Evolutionary conservation across 2,797 vertebrate genomes (phyloP), one percentile per base, ranked within the genome.

Genomic region (Avahi laniger): DNA sequence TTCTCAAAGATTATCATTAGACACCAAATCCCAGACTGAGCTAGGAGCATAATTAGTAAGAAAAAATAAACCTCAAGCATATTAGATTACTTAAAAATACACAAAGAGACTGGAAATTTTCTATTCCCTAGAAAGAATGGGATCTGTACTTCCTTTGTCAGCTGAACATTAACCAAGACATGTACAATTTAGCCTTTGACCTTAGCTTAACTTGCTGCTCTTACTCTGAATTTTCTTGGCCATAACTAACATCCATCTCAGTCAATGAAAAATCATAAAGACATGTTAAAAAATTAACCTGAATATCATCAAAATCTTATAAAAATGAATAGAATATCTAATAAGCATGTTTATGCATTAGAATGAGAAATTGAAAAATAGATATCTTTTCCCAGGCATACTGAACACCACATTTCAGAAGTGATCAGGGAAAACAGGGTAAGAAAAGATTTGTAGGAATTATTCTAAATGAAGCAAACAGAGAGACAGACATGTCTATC

Each of bases 1-100:
- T 94, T 75, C 87, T 97, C 17, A 65, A 59, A 79, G 81, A 67
- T 94, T 20, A 85, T 95, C 33, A 57, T 52, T 92, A 87, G 5
- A 0, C 18, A 70, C 18, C 24, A 93, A 93, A 87, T 92, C 50
- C 70, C 57, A 91, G 33, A 89, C 52, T 65, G 33, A 88, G 20
- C 57, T 96, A 46, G 17, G 7, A 87, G 69, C 7, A 43, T 83
- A 63, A n/a, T 70, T 67, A 79, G 14, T 52, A 83, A 81, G 48
- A 26, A 82, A 89, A 81, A 92, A 69, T 72, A 93, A 92, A 43
- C 43, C 7, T 50, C 57, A 86, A 79, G 7, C 28, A 92, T 33
- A 86, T 80, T 80, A 59, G 2, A 95, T 70, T 63, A 76, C 48
- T 91, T 83, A 89, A 81, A 93, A 73, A 91, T 65, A 65, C 12